Base-by-base conservation (phyloP, 2,888 invertebrate genomes). In the Taenaris catops region DNA sequence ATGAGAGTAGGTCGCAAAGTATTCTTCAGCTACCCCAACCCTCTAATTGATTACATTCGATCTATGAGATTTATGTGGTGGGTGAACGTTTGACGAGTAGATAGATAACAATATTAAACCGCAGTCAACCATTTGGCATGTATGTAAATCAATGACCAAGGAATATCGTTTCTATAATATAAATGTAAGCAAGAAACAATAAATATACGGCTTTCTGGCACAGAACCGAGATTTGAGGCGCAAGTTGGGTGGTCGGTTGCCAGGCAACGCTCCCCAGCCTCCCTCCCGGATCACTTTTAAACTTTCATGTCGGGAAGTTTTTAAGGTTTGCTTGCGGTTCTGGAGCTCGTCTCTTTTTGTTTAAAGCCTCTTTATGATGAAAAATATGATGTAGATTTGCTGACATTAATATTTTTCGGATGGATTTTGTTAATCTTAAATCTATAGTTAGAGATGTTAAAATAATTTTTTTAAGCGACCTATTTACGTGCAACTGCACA, bases 281-380 rank as follows among this genome's bases (percentile, higher is more conserved):
- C 60, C 53, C 59, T 56, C 61, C 59, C 63, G 64, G 73, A 81
- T 80, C 83, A 83, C 84, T 86, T 86, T 86, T 86, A 84, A 86
- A 86, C 84, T 86, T 86, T 84, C 81, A 84, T 83, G 81, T 79
- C 75, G 76, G 69, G 75, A 84, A 84, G 75, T 84, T 84, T 80
- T 83, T 75, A 80, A 80, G 81, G 76, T 79, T 81, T 78, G 70
- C 79, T 74, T 73, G 80, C 68, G 79, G 80, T 73, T 75, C 72
- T 73, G 61, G 63, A 73, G 69, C 64, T 73, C 71, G 79, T 80
- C 64, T 73, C 71, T 80, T 80, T 75, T 79, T 79, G 71, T 81
- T 75, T 70, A 67, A 63, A 70, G 66, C 63, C 63, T 62, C 65
- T 69, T 71, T 65, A 48, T 64, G 49, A 52, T 47, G 47, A 58